Evolutionary conservation across 1,140 invertebrate species (phyloP), one percentile per base, ranked within the genome.

Genomic region (Colletes gigas): DNA sequence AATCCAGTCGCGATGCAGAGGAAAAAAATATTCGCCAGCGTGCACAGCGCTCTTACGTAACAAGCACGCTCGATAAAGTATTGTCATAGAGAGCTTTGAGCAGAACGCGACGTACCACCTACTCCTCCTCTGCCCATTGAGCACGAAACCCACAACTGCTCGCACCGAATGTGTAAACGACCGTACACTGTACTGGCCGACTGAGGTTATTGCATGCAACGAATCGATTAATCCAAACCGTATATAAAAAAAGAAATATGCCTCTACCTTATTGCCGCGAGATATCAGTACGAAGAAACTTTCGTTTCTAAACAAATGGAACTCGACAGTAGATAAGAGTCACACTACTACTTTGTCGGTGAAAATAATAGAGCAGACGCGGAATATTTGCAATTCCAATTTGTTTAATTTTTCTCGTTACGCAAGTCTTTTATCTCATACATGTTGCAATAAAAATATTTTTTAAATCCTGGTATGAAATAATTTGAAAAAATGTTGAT

Each of bases 61-160:
- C 60, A 2, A 63, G 6, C 3, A 63, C 19, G 60, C 30, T 63
- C 60, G 30, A 63, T 63, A 63, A 63, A 21, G 60, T 63, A 63
- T 63, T 63, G 21, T 63, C 60, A n/a, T 63, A 21, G 60, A 63
- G 17, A 63, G 60, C 60, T 63, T 39, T 63, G 60, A 39, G 60
- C 60, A 39, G 12, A 63, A 63, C 21, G 39, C 60, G 30, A 30
- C 60, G 21, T 63, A n/a, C 60, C 60, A 39, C 60, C 21, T 63
- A 21, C 60, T 63, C 60, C 60, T 17, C n/a, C 60, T 63, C 60
- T 63, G 30, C 30, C 60, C 60, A 63, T 63, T 63, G 19, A 63
- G 5, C 60, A 21, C 60, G 60, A 39, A 30, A 63, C 60, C 30
- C 15, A 21, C 60, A 12, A 15, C 60, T 63, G 60, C 60, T 63